Evolutionary conservation across 2,888 invertebrate genomes (phyloP).

Genomic region (Seira ritae): DNA sequence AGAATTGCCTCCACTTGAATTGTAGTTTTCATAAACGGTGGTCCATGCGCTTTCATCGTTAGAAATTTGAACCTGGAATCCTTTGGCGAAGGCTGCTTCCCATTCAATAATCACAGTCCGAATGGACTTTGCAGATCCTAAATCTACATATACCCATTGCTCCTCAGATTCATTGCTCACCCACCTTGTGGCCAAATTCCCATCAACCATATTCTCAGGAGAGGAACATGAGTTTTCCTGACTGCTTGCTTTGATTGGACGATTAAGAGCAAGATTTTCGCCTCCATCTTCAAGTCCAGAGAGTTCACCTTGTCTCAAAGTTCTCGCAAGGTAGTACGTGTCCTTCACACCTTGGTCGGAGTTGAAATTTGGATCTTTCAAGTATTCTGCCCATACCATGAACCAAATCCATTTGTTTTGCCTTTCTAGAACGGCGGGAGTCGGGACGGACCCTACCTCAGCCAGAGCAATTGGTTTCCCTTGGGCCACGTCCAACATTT

Average conservation of each 20-base stretch:
- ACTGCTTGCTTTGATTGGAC: slow-evolving; percentile 41
- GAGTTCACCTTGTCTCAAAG: slow-evolving; percentile 58
- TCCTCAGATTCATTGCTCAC: slow-evolving; percentile 37
- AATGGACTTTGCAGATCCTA: slow-evolving; percentile 36
- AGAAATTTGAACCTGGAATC: slow-evolving; percentile 64
- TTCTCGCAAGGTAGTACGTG: slow-evolving; percentile 57
- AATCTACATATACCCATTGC: slow-evolving; percentile 66
- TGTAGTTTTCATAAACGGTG: slow-evolving; percentile 62
- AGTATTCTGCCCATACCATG: slow-evolving; percentile 69
- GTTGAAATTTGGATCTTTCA: slow-evolving; percentile 64
- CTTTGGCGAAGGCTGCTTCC: slow-evolving; percentile 64
- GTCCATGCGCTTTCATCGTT: slow-evolving; percentile 51
- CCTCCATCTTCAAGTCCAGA: slow-evolving; percentile 31
- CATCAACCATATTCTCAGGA: slow-evolving; percentile 58
- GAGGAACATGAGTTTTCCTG: slow-evolving; percentile 23
- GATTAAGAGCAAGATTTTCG: slow-evolving; percentile 58
- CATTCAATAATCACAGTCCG: slow-evolving; percentile 54
- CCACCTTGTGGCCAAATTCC: slow-evolving; percentile 49
- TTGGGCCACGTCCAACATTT: slow-evolving; percentile 59
- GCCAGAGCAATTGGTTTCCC: slow-evolving; percentile 68
- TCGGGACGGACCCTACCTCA: slow-evolving; percentile 64
- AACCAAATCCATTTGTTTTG: slow-evolving; percentile 66
- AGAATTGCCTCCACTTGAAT: slow-evolving; percentile 49
- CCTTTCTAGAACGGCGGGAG: slow-evolving; percentile 53
- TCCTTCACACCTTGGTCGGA: slow-evolving; percentile 53